Percentiles rank a stretch among this genome's conserved stretches.
Conservation (phyloP, 1,140 invertebrate genomes). For the Monochamus saltuarius region DNA sequence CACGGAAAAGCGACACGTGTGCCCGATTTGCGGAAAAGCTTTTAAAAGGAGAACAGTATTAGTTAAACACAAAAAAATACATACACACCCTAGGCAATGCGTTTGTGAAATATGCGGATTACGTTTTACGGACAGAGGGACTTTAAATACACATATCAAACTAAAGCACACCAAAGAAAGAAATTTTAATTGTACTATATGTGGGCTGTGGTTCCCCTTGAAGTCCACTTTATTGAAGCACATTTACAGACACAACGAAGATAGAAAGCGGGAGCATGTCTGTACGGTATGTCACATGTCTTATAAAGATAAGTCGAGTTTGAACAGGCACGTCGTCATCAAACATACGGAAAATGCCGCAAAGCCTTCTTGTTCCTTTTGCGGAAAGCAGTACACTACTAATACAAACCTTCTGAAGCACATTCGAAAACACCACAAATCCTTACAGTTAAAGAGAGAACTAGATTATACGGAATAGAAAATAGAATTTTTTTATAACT, state of each 20-base stretch:
- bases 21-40: constrained; percentile 14
- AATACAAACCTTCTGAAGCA: constrained; percentile 13
- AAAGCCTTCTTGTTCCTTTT: constrained; percentile 13
- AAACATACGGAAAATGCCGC: constrained; percentile 15
- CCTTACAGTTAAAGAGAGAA: no score
- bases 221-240: constrained; percentile 17
- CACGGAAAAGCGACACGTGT: constrained; percentile 11
- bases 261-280: constrained; percentile 10
- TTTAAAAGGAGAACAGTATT: constrained; percentile 14
- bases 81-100: constrained; percentile 8
- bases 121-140: constrained; percentile 9
- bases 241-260: constrained; percentile 6
- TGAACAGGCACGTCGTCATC: constrained; percentile 9
- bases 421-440: constrained; percentile 12
- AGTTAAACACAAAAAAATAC: constrained; percentile 14
- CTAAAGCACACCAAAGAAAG: constrained; percentile 17
- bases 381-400: constrained; percentile 17
- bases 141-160: constrained; percentile 17
- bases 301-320: constrained; percentile 14
- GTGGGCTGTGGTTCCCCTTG: constrained; percentile 8
- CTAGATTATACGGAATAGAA: no score
- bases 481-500: no score
- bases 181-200: constrained; percentile 12
- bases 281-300: constrained; percentile 12
- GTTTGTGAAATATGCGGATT: constrained; percentile 18